These are phyloP conservation scores for Lutjanus campechanus DNA, from an alignment of 2,797 vertebrate genomes.

Conservation along the genomic window DNA sequence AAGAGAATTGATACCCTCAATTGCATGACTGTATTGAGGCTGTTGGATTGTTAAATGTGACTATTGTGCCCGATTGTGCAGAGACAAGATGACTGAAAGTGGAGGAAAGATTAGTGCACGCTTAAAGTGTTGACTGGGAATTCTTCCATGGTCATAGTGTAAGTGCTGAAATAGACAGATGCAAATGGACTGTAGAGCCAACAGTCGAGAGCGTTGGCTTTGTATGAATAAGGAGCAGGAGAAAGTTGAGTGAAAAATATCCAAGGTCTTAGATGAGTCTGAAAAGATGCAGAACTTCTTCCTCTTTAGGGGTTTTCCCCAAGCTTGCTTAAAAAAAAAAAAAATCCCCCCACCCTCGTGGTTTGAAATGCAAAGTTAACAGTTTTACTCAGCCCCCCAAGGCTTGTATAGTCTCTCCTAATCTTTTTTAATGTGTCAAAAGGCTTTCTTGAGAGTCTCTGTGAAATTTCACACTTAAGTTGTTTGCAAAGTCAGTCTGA, in stretches of 20 bases:
- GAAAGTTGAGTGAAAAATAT: slow-evolving; percentile 73
- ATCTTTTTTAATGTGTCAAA: slow-evolving; percentile 88
- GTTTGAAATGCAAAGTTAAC: slow-evolving; percentile 88
- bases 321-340: slow-evolving; percentile 62
- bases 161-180: slow-evolving; percentile 66
- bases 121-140: slow-evolving; percentile 45
- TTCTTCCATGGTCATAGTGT: slow-evolving; percentile 53
- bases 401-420: slow-evolving; percentile 85
- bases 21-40: slow-evolving; percentile 46
- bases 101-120: slow-evolving; percentile 35
- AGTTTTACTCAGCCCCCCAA: slow-evolving; percentile 82
- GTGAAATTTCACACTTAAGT: slow-evolving; percentile 87
- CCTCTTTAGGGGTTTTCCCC: slow-evolving; percentile 79
- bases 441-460: slow-evolving; percentile 85
- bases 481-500: slow-evolving; percentile 84
- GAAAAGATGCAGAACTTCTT: slow-evolving; percentile 76
- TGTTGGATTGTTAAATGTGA: slow-evolving; percentile 54
- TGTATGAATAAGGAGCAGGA: slow-evolving; percentile 56
- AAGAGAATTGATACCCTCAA: slow-evolving; percentile 69
- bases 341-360: slow-evolving; percentile 66
- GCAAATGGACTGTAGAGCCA: slow-evolving; percentile 47
- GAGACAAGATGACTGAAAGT: slow-evolving; percentile 39
- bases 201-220: slow-evolving; percentile 19
- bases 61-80: slow-evolving; percentile 54
- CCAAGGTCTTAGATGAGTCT: slow-evolving; percentile 72